Percentiles rank a stretch among this genome's conserved stretches.
phyloP scores from a whole-genome alignment of 2,888 invertebrate genomes.

The Notocelia uddmanniana region DNA sequence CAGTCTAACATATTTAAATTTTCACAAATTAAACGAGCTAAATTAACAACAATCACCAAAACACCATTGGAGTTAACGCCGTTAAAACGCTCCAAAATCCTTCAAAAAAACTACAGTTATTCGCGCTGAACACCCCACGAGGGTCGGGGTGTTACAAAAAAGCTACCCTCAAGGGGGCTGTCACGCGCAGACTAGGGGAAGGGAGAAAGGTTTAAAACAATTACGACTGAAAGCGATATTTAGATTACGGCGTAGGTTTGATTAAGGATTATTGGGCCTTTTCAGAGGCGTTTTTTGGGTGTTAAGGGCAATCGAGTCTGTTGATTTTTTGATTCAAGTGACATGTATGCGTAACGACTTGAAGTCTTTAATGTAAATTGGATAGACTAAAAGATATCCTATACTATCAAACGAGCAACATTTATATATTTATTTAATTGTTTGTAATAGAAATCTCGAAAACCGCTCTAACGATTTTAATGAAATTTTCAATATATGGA shows the following conservation, averaged over 20 bases:
- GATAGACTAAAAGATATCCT: no score
- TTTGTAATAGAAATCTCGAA: no score
- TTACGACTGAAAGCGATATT: constrained; percentile 55
- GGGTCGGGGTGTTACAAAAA: constrained; percentile 44
- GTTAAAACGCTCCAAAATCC: constrained; percentile 20
- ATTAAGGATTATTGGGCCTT: constrained; percentile 43
- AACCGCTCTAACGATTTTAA: no score
- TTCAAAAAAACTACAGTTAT: constrained; percentile 29
- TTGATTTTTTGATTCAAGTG: constrained; percentile 9
- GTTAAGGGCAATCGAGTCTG: constrained; percentile 26
- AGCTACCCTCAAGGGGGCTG: constrained; percentile 38
- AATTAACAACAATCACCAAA: constrained; percentile 4
- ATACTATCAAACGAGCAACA: no score
- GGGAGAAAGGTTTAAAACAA: constrained; percentile 54
- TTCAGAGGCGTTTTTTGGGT: constrained; percentile 44
- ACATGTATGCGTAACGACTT: background rate
- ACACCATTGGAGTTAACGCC: constrained; percentile 15
- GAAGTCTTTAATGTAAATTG: background rate
- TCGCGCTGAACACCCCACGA: constrained; percentile 22
- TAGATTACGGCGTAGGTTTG: constrained; percentile 46
- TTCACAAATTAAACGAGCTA: background rate
- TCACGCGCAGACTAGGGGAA: constrained; percentile 20
- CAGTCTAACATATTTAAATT: background rate
- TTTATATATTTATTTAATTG: no score
- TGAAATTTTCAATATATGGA: no score